These are phyloP conservation scores for Aphelenchoides avenae DNA, from an alignment of 1,140 invertebrate genomes.

Conservation along the genomic window DNA sequence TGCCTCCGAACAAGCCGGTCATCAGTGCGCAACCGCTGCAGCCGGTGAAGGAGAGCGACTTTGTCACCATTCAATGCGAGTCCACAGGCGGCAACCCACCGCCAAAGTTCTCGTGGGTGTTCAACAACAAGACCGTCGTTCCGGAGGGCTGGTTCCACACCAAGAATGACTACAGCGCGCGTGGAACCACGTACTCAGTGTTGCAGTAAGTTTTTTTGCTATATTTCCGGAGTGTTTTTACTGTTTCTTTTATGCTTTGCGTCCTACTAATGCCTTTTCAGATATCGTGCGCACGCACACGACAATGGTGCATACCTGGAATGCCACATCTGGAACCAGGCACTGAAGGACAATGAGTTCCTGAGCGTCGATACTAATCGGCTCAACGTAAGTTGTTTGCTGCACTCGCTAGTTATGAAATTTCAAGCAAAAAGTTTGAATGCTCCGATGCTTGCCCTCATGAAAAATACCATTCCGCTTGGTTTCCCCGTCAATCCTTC, in stretches of 20 bases:
- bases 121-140: constrained; percentile 33
- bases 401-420: no score
- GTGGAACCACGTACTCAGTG: constrained; percentile 13
- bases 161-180: constrained; percentile 6
- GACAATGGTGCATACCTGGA: constrained; percentile 37
- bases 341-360: constrained; percentile 20
- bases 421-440: no score
- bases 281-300: constrained; percentile 27
- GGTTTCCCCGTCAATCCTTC: no score
- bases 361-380: constrained; percentile 16
- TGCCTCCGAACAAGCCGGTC: constrained; percentile 24
- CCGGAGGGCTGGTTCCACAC: constrained; percentile 29
- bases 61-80: constrained; percentile 33
- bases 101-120: constrained; percentile 35
- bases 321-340: constrained; percentile 41
- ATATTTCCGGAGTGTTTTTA: constrained; percentile 12
- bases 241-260: no score
- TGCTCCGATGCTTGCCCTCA: no score
- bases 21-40: constrained; percentile 26
- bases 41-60: constrained; percentile 29
- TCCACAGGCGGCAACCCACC: constrained; percentile 31
- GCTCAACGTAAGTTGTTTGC: constrained; percentile 26
- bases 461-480: no score
- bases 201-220: constrained; percentile 16
- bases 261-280: neutral